Percentiles rank a stretch among this genome's conserved stretches.
Conservation (phyloP, 2,113 vertebrate species). For the Bubo bubo region DNA sequence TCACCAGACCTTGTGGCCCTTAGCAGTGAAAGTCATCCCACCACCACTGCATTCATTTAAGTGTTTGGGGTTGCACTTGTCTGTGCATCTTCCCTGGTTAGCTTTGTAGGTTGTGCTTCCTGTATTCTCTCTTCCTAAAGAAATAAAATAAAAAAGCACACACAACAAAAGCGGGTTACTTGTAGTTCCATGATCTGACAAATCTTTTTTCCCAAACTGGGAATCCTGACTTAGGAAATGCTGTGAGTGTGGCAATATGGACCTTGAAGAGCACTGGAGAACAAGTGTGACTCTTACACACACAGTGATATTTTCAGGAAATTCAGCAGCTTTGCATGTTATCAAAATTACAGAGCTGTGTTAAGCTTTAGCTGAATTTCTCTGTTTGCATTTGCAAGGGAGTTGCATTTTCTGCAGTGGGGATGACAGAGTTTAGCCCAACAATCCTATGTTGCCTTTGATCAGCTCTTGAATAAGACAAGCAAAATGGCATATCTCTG, state of each 20-base stretch:
- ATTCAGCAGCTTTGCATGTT: not conserved
- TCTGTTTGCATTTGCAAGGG: not conserved
- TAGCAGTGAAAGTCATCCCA: not conserved
- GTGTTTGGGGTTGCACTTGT: not conserved
- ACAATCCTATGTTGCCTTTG: not conserved
- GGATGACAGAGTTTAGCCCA: not conserved
- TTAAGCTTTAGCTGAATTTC: not conserved
- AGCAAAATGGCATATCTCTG: not conserved
- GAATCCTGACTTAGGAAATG: not conserved
- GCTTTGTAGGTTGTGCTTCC: not conserved
- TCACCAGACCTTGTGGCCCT: not conserved
- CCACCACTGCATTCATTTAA: not conserved
- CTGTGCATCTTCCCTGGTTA: not conserved
- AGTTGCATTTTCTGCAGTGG: accelerated
- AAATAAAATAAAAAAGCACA: not conserved
- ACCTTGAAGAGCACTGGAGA: not conserved
- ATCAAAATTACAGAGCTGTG: not conserved
- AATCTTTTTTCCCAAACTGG: not conserved
- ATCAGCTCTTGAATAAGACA: not conserved
- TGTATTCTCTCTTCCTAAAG: not conserved
- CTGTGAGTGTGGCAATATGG: not conserved
- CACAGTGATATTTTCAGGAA: not conserved
- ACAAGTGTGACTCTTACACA: not conserved
- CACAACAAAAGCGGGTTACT: not conserved
- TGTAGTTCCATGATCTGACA: not conserved